Conservation (phyloP, 2,888 invertebrate genomes). For the Chloroclystis v-ata region DNA sequence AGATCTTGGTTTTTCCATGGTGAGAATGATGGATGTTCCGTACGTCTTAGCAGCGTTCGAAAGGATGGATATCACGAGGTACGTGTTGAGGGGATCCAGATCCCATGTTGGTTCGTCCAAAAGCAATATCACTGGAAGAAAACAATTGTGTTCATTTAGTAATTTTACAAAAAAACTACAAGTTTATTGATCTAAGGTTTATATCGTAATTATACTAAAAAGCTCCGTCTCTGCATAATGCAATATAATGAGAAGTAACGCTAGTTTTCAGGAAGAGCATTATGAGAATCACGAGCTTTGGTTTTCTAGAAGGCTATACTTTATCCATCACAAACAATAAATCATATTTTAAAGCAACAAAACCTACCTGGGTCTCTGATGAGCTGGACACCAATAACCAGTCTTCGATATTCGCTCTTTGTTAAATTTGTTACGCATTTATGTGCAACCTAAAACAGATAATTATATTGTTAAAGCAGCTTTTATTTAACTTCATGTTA, state of each 20-base stretch:
- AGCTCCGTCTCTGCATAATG: too few relatives aligned
- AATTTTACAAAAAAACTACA: too few relatives aligned
- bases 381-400: constrained; percentile 94
- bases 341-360: too few relatives aligned
- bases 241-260: too few relatives aligned
- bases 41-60: constrained; percentile 94
- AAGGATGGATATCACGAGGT: constrained; percentile 94
- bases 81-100: constrained; percentile 95
- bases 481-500: too few relatives aligned
- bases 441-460: constrained; percentile 81
- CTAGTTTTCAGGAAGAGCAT: too few relatives aligned
- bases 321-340: too few relatives aligned
- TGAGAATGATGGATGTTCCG: constrained; percentile 92
- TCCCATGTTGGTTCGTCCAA: constrained; percentile 97
- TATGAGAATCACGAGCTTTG: too few relatives aligned
- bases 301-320: too few relatives aligned
- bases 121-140: constrained; percentile 64
- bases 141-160: too few relatives aligned
- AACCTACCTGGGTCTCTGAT: constrained; percentile 92
- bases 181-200: too few relatives aligned
- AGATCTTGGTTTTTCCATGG: constrained; percentile 93
- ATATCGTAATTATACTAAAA: too few relatives aligned
- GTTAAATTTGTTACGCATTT: constrained; percentile 90
- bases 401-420: constrained; percentile 91
- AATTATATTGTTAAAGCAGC: background rate